Conservation (phyloP, 1,140 invertebrate species). For the Bombus waltoni region DNA sequence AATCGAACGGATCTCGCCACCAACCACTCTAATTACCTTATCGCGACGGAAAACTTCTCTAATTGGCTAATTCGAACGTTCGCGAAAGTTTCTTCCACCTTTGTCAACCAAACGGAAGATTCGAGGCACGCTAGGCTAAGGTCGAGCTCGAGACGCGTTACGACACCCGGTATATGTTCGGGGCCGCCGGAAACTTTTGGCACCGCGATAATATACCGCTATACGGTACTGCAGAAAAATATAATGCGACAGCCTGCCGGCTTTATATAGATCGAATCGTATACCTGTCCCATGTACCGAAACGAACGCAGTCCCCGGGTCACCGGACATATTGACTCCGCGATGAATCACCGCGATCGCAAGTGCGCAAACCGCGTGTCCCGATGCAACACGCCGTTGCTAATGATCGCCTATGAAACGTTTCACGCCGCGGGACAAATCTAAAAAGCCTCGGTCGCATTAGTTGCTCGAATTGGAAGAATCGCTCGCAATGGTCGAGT, state of each 20-base stretch:
- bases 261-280: constrained; percentile 20
- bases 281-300: constrained; percentile 18
- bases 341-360: constrained; percentile 17
- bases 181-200: constrained; percentile 26
- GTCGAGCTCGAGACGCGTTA: neutral
- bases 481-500: too few relatives aligned
- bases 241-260: constrained; percentile 33
- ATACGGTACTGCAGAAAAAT: constrained; percentile 62
- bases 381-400: neutral
- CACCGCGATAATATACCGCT: constrained; percentile 38
- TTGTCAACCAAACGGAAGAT: neutral
- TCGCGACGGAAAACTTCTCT: constrained; percentile 5
- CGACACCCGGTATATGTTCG: constrained; percentile 22
- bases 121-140: neutral
- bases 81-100: neutral
- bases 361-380: neutral
- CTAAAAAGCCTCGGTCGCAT: too few relatives aligned
- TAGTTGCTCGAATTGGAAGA: too few relatives aligned
- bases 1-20: neutral
- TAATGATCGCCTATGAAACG: neutral
- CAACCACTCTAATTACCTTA: neutral
- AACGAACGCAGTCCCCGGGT: constrained; percentile 19
- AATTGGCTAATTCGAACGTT: neutral
- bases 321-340: constrained; percentile 16
- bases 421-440: too few relatives aligned